phyloP scores from a whole-genome alignment of 2,797 vertebrate species.

The Rhabdophis nuchalis region DNA sequence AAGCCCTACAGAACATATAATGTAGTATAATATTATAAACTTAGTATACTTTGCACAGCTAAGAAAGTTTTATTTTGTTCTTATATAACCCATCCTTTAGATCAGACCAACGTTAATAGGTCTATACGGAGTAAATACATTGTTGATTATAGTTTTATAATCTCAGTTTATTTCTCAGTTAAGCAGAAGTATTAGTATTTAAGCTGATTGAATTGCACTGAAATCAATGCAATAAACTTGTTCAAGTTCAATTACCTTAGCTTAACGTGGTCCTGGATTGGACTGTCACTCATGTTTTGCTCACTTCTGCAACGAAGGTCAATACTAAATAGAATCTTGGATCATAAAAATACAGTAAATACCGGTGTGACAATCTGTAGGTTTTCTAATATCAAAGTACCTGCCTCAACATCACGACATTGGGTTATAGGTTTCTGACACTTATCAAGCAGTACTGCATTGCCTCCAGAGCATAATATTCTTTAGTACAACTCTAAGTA shows the following conservation, averaged over 20 bases:
- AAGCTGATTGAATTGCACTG: conserved; percentile 4
- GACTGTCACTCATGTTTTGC: conserved; percentile 29
- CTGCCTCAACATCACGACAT: not conserved
- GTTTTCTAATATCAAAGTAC: not conserved
- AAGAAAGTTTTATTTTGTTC: not conserved
- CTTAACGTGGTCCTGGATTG: conserved; percentile 13
- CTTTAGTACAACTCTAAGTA: not conserved
- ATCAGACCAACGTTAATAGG: not conserved
- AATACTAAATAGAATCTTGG: conserved; percentile 10
- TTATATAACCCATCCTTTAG: not conserved
- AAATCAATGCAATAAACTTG: conserved; percentile 19
- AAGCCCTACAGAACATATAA: not conserved
- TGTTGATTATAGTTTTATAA: not conserved
- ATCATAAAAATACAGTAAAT: not conserved
- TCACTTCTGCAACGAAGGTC: not conserved
- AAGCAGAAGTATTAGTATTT: conserved; percentile 8
- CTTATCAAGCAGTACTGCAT: not conserved
- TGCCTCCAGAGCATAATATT: not conserved
- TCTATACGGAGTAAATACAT: not conserved
- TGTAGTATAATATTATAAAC: not conserved
- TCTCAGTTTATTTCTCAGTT: not conserved
- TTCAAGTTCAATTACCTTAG: conserved; percentile 15
- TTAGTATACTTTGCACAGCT: not conserved
- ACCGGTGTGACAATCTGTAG: not conserved
- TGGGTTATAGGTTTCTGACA: not conserved